A percentile compares a stretch with the other conserved stretches of the same genome.
These are phyloP conservation scores for Choristoneura fumiferana DNA, from an alignment of 1,140 invertebrate species.

Conservation along the genomic window DNA sequence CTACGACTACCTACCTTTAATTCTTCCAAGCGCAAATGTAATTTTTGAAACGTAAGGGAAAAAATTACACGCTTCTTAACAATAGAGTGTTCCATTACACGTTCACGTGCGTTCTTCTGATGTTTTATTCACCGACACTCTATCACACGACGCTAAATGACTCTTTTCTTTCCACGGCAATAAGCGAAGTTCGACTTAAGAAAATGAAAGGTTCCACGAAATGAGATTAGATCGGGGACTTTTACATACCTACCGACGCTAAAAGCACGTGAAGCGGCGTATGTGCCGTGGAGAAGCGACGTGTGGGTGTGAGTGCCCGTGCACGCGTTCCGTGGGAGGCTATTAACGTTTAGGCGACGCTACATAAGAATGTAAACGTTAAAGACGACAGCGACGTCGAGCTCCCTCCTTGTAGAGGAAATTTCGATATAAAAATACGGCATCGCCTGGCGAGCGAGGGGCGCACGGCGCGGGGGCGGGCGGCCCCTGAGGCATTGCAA, in stretches of 20 bases:
- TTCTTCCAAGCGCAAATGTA: background rate
- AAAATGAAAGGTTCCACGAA: slow-evolving; percentile 63
- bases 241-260: slow-evolving; percentile 53
- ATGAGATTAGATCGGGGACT: slow-evolving; percentile 57
- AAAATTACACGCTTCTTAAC: slow-evolving; percentile 18
- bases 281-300: background rate
- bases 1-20: slow-evolving; percentile 22
- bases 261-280: slow-evolving; percentile 57
- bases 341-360: slow-evolving; percentile 72
- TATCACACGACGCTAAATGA: slow-evolving; percentile 37
- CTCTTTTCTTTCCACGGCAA: slow-evolving; percentile 43
- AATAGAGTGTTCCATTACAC: slow-evolving; percentile 20
- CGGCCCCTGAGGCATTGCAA: slow-evolving; percentile 72
- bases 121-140: slow-evolving; percentile 41
- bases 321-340: slow-evolving; percentile 55
- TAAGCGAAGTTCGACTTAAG: slow-evolving; percentile 43
- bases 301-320: slow-evolving; percentile 13
- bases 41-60: background rate
- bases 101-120: slow-evolving; percentile 23
- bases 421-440: slow-evolving; percentile 55
- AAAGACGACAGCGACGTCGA: slow-evolving; percentile 55
- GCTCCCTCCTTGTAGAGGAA: slow-evolving; percentile 33
- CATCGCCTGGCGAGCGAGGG: slow-evolving; percentile 52
- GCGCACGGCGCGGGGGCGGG: slow-evolving; percentile 52
- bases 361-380: slow-evolving; percentile 74